phyloP scores from a whole-genome alignment of 2,797 vertebrate genomes.

The Danio albolineatus region DNA sequence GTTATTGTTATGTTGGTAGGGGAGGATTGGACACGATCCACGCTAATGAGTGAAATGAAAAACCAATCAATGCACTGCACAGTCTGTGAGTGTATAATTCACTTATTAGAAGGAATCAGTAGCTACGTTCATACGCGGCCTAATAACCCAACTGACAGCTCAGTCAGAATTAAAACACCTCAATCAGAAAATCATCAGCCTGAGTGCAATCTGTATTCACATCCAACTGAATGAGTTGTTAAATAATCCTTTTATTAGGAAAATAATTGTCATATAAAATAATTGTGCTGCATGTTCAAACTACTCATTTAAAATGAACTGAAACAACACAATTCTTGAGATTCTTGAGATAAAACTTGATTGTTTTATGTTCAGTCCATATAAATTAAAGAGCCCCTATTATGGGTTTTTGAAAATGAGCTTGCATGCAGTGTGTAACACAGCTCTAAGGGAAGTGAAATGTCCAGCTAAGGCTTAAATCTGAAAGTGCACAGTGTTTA shows the following conservation, averaged over 20 bases:
- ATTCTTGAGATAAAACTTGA: too few relatives aligned
- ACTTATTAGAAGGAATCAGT: conserved; percentile 28
- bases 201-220: background rate
- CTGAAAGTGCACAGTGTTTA: too few relatives aligned
- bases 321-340: too few relatives aligned
- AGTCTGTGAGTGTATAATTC: conserved; percentile 23
- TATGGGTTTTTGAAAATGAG: too few relatives aligned
- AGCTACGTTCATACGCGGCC: background rate
- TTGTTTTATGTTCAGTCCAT: too few relatives aligned
- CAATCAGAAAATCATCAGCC: conserved; percentile 2
- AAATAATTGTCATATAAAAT: background rate
- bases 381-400: too few relatives aligned
- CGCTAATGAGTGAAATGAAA: conserved; percentile 13
- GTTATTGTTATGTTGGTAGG: conserved; percentile 37
- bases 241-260: background rate
- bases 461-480: too few relatives aligned
- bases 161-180: conserved; percentile 9
- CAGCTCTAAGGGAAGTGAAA: too few relatives aligned
- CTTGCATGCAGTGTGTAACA: too few relatives aligned
- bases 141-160: conserved; percentile 15
- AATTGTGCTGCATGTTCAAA: too few relatives aligned
- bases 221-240: background rate
- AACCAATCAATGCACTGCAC: conserved; percentile 29
- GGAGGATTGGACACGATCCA: conserved; percentile 25
- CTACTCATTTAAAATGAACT: too few relatives aligned